Conservation (phyloP, 1,140 invertebrate genomes). For the Drosophila tani region DNA sequence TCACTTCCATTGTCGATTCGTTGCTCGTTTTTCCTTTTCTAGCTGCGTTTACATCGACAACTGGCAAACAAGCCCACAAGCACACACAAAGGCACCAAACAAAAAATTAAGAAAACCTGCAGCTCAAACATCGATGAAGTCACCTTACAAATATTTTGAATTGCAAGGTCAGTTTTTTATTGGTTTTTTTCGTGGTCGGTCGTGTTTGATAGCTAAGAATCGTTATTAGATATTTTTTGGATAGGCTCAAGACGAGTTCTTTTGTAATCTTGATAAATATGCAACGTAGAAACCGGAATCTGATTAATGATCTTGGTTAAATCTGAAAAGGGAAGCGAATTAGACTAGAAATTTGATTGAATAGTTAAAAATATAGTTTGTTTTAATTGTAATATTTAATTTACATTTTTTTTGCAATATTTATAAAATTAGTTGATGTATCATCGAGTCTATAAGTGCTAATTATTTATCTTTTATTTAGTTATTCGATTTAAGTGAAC, state of each 20-base stretch:
- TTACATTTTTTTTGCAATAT: not conserved
- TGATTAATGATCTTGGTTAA: not conserved
- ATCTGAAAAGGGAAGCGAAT: constrained; percentile 2
- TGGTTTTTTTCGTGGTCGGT: not conserved
- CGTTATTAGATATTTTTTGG: not conserved
- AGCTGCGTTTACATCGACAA: constrained; percentile 38
- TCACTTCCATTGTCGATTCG: constrained; percentile 41
- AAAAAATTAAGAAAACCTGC: constrained; percentile 43
- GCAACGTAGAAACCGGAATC: not conserved
- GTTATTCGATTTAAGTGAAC: too few relatives aligned
- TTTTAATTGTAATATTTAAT: not conserved
- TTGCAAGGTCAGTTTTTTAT: constrained; percentile 45
- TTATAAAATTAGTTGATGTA: not conserved
- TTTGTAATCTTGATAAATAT: constrained; percentile 17
- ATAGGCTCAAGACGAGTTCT: constrained; percentile 9
- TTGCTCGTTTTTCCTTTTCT: constrained; percentile 27
- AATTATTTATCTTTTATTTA: too few relatives aligned
- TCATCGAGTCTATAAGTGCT: not conserved
- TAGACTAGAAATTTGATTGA: not conserved
- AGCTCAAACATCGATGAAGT: constrained; percentile 51
- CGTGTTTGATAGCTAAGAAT: constrained; percentile 4
- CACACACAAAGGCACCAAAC: constrained; percentile 32
- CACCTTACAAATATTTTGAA: constrained; percentile 43
- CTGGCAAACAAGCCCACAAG: too few relatives aligned
- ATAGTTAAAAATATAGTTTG: not conserved